phyloP scores from a whole-genome alignment of 2,113 vertebrate species.

The Pollachius pollachius region DNA sequence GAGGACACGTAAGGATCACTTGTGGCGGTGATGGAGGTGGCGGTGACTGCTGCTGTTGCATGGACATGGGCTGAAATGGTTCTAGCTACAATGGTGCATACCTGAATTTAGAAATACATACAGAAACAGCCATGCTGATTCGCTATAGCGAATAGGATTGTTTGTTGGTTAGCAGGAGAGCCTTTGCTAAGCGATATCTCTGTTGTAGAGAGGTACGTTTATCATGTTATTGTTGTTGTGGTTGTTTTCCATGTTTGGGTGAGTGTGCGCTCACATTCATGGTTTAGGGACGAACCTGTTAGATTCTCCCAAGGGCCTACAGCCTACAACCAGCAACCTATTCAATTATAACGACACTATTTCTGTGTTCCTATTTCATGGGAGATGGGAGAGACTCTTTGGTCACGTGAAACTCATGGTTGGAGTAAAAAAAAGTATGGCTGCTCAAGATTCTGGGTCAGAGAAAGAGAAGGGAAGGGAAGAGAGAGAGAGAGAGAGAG shows the following conservation, averaged over 20 bases:
- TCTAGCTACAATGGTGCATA: constrained; percentile 11
- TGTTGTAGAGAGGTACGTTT: too few species aligned
- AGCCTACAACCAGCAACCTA: constrained; percentile 17
- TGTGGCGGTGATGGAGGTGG: too few species aligned
- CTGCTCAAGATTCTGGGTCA: constrained; percentile 62
- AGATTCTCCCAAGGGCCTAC: constrained; percentile 27
- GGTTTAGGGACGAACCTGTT: constrained; percentile 12
- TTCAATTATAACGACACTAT: constrained; percentile 56
- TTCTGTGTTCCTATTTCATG: constrained; percentile 35
- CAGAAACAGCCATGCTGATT: too few species aligned
- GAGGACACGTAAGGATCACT: constrained; percentile 30
- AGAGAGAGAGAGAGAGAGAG: constrained; percentile 3
- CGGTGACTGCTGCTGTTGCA: background rate
- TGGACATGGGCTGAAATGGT: constrained; percentile 25
- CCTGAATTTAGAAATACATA: background rate
- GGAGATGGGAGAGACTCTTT: constrained; percentile 56
- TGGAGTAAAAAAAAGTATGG: background rate
- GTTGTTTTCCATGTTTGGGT: too few species aligned
- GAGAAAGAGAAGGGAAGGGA: constrained; percentile 16
- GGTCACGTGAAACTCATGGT: constrained; percentile 52
- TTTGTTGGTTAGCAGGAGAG: too few species aligned
- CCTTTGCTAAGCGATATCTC: too few species aligned
- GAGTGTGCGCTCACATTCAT: constrained; percentile 18
- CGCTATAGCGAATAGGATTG: too few species aligned
- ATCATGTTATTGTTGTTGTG: too few species aligned